phyloP scores from a whole-genome alignment of 2,113 vertebrate genomes.

The Passer domesticus region DNA sequence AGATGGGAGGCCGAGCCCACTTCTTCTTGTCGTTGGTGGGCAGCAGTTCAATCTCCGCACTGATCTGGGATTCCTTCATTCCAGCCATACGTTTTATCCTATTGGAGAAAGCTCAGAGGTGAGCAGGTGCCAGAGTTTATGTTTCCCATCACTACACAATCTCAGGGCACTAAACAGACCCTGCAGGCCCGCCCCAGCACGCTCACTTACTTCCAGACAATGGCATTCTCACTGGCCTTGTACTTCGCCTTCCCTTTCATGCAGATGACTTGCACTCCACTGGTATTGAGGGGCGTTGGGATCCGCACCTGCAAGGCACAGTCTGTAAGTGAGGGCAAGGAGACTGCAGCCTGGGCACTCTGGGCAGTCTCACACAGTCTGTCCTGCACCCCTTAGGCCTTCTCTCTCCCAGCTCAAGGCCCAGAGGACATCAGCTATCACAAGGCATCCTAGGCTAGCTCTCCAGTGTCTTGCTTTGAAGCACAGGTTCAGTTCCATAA shows the following conservation, averaged over 20 bases:
- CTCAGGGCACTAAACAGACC: neutral
- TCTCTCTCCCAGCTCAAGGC: neutral
- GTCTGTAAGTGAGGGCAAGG: neutral
- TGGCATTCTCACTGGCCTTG: conserved; percentile 99
- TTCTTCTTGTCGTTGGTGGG: conserved; percentile 99
- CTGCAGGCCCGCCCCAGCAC: neutral
- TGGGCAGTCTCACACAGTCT: neutral
- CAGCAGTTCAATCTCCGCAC: conserved; percentile 96
- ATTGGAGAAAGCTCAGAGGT: neutral
- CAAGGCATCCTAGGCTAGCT: neutral
- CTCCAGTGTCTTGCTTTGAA: neutral
- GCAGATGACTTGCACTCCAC: conserved; percentile 98
- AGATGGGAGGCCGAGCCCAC: conserved; percentile 98
- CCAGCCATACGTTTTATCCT: conserved; percentile 99
- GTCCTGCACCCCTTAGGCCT: neutral
- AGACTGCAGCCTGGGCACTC: neutral
- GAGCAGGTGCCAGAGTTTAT: neutral
- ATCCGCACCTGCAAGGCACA: conserved; percentile 89
- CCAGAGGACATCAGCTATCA: neutral
- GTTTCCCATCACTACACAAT: neutral
- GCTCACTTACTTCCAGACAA: conserved; percentile 95
- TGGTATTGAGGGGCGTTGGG: conserved; percentile 96
- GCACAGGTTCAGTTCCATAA: neutral
- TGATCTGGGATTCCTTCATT: conserved; percentile 99
- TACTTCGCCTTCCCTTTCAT: conserved; percentile 99